These are phyloP conservation scores for Diloba caeruleocephala DNA, from an alignment of 2,888 invertebrate genomes.

Conservation along the genomic window DNA sequence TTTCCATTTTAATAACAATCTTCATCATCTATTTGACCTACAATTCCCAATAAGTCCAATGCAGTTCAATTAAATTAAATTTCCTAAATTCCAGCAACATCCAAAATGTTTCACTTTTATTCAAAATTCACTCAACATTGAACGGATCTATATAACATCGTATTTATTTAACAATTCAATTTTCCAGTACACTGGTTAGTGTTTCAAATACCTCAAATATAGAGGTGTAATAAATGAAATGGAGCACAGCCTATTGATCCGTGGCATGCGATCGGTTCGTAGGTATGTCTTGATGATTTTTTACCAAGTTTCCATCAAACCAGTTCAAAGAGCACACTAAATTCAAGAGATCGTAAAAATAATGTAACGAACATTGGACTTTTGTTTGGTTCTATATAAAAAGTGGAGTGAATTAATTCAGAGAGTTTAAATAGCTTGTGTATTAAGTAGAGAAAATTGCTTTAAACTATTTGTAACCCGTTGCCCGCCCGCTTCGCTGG, in stretches of 20 bases:
- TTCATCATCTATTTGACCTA: too few species aligned
- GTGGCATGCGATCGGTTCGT: constrained; percentile 72
- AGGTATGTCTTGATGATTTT: constrained; percentile 72
- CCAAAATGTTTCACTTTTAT: background rate
- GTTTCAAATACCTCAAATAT: constrained; percentile 44
- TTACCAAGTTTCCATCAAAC: constrained; percentile 76
- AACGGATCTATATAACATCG: background rate
- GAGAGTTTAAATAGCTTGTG: background rate
- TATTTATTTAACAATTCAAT: constrained; percentile 15
- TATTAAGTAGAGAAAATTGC: background rate
- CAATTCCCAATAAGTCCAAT: too few species aligned
- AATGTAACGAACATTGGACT: constrained; percentile 42
- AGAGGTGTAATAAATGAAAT: constrained; percentile 71
- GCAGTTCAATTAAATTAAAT: too few species aligned
- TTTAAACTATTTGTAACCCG: too few species aligned
- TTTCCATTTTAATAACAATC: too few species aligned
- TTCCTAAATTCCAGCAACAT: too few species aligned
- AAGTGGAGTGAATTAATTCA: constrained; percentile 29
- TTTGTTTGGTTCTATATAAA: constrained; percentile 56
- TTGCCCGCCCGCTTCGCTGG: too few species aligned
- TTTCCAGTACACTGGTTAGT: constrained; percentile 30
- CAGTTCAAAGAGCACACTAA: constrained; percentile 85
- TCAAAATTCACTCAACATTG: background rate
- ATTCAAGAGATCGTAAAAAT: constrained; percentile 71
- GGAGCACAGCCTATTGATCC: constrained; percentile 71